These are phyloP conservation scores for Cygnus olor DNA, from an alignment of 2,797 vertebrate genomes.

Conservation along the genomic window DNA sequence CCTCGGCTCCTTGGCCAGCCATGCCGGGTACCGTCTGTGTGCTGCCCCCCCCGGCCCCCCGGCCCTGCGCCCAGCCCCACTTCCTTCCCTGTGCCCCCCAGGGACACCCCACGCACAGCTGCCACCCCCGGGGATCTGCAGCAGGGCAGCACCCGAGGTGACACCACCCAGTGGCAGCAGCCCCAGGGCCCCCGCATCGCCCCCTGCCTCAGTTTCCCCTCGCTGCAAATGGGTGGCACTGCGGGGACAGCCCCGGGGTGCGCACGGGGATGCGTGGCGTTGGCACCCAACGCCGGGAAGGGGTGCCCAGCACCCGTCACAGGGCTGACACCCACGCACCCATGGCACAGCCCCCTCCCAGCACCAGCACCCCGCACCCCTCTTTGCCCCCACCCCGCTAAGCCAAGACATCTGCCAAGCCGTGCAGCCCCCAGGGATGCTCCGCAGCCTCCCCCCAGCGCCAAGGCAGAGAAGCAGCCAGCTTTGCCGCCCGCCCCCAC, in stretches of 20 bases:
- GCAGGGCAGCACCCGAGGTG: not conserved
- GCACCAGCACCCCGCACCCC: not conserved
- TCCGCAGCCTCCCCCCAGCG: not conserved
- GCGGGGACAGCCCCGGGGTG: not conserved
- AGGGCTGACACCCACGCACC: not conserved
- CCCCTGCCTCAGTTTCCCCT: constrained; percentile 33
- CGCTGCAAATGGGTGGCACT: fast-evolving
- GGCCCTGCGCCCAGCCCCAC: not conserved
- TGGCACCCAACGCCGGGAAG: not conserved
- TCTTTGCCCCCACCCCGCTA: not conserved
- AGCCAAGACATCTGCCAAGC: not conserved
- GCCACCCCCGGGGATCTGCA: not conserved
- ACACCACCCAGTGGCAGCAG: not conserved
- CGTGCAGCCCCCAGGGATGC: not conserved
- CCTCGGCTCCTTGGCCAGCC: constrained; percentile 72
- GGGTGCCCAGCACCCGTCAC: not conserved
- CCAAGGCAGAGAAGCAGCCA: not conserved
- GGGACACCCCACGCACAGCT: not conserved
- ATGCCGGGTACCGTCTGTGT: constrained; percentile 49
- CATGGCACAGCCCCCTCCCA: not conserved
- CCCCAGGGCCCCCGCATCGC: not conserved
- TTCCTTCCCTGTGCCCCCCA: not conserved
- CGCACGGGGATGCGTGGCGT: not conserved
- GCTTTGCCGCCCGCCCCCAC: not conserved
- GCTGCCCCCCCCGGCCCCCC: not conserved